Conservation (phyloP, 2,113 vertebrate genomes). For the Bos taurus region ARS-UCD2.0 NC_037344.1:46080501-46081000, state of each 20-base stretch:
- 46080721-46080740: background rate
- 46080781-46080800: background rate
- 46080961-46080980: background rate
- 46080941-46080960: background rate
- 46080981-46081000: accelerated
- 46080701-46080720: background rate
- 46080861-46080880: background rate
- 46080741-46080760: background rate
- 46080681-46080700: background rate
- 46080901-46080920: background rate
- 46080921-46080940: background rate
- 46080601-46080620: background rate
- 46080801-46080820: background rate
- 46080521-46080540: background rate
- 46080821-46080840: background rate
- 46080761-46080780: background rate
- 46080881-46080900: too few relatives aligned
- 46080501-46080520: accelerated
- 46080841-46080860: background rate
- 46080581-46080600: background rate
- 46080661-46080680: background rate
- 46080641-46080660: background rate
- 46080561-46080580: background rate
- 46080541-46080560: background rate
- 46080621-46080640: background rate